Percentiles rank a stretch among this genome's conserved stretches.
These are phyloP conservation scores for Sarcophaga subvicina DNA, from an alignment of 2,888 invertebrate species.

Conservation along the genomic window DNA sequence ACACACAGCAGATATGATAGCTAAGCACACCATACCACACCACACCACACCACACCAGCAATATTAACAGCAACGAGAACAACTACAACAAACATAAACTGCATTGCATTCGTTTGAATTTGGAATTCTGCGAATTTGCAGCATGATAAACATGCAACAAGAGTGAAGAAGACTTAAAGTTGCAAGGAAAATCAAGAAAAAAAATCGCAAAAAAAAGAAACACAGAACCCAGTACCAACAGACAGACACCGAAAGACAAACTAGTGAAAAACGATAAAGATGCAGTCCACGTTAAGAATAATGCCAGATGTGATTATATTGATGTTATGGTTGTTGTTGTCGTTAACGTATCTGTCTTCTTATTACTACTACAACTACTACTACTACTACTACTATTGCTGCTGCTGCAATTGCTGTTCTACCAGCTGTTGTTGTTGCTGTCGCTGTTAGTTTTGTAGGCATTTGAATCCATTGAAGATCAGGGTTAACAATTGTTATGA, in stretches of 20 bases:
- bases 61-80: conserved; percentile 37
- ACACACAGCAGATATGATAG: neutral
- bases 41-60: conserved; percentile 21
- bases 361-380: neutral
- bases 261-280: conserved; percentile 51
- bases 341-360: conserved; percentile 4
- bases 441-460: conserved; percentile 40
- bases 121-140: conserved; percentile 78
- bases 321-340: conserved; percentile 55
- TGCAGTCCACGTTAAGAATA: conserved; percentile 65
- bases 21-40: neutral
- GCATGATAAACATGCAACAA: conserved; percentile 70
- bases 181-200: conserved; percentile 14
- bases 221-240: neutral
- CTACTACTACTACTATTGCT: neutral
- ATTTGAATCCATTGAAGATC: conserved; percentile 37
- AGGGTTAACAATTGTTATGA: conserved; percentile 48
- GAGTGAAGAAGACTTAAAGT: conserved; percentile 64
- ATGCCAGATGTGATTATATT: conserved; percentile 70
- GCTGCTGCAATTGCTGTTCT: conserved; percentile 27
- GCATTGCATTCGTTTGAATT: conserved; percentile 77
- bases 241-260: neutral
- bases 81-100: conserved; percentile 34
- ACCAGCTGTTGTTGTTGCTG: conserved; percentile 16
- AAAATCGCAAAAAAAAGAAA: conserved; percentile 8